Conservation (phyloP, 2,113 vertebrate species). For the Gobius niger region DNA sequence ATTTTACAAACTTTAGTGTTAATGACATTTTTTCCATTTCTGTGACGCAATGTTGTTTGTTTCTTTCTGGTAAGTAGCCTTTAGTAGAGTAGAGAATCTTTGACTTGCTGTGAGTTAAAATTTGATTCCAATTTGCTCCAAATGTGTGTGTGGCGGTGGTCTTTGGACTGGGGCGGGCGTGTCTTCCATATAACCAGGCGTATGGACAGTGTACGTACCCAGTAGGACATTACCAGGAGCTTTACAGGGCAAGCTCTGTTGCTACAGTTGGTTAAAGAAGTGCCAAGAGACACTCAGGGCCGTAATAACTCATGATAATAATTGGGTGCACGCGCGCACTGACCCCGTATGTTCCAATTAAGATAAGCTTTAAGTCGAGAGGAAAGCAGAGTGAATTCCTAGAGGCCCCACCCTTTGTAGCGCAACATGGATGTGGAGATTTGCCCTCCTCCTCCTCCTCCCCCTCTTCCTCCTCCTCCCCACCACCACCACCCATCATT, state of each 20-base stretch:
- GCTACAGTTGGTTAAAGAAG: conserved; percentile 36
- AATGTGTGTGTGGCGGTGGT: not conserved
- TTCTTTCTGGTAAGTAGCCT: not conserved
- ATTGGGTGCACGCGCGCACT: conserved; percentile 39
- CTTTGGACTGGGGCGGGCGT: conserved; percentile 35
- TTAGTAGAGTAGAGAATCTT: not conserved
- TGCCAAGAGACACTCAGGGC: conserved; percentile 6
- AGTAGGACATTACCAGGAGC: conserved; percentile 20
- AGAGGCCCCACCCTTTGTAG: conserved; percentile 79
- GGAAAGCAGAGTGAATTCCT: conserved; percentile 70
- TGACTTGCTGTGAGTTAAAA: not conserved
- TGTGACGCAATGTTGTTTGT: not conserved
- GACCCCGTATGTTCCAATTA: conserved; percentile 50
- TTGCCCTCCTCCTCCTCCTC: conserved; percentile 26
- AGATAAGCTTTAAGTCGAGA: conserved; percentile 63
- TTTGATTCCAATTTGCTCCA: not conserved
- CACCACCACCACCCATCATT: conserved; percentile 49
- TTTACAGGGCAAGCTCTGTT: conserved; percentile 23
- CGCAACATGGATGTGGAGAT: conserved; percentile 71
- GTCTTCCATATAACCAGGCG: conserved; percentile 18
- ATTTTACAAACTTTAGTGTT: conserved; percentile 53
- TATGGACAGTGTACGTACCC: conserved; percentile 19
- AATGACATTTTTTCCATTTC: conserved; percentile 16
- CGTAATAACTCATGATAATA: conserved; percentile 37
- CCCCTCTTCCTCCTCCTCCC: conserved; percentile 24